phyloP scores from a whole-genome alignment of 2,113 vertebrate species.

The Ptilonorhynchus violaceus region DNA sequence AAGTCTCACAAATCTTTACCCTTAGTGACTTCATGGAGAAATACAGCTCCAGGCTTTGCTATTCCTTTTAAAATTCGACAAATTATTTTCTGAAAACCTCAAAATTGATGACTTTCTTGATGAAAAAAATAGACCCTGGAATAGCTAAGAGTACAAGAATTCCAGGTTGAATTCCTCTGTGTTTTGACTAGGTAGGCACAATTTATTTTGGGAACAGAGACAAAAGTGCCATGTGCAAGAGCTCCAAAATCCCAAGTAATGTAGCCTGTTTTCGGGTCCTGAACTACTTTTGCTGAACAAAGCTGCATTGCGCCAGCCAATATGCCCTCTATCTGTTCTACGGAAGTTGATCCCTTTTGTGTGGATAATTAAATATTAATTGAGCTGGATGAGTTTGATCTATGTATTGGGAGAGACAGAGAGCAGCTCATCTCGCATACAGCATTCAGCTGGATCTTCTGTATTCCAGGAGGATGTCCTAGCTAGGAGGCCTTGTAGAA shows the following conservation, averaged over 20 bases:
- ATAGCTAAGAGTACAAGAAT: neutral
- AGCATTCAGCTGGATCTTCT: neutral
- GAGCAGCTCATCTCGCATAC: fast-evolving
- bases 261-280: slow-evolving; percentile 36
- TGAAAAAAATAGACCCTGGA: neutral
- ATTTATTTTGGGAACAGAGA: neutral
- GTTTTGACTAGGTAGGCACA: neutral
- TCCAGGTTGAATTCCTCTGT: neutral
- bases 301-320: slow-evolving; percentile 48
- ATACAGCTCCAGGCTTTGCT: neutral
- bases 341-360: slow-evolving; percentile 53
- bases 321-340: slow-evolving; percentile 55
- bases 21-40: neutral
- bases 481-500: neutral
- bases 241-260: neutral
- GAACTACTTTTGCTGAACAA: slow-evolving; percentile 43
- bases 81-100: neutral
- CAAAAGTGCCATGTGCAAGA: neutral
- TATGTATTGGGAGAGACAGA: neutral
- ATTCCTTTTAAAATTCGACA: neutral
- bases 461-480: neutral
- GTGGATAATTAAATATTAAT: slow-evolving; percentile 59
- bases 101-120: neutral
- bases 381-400: slow-evolving; percentile 19
- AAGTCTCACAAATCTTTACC: neutral